phyloP scores from a whole-genome alignment of 2,888 invertebrate genomes.

The Pasiphila rectangulata region DNA sequence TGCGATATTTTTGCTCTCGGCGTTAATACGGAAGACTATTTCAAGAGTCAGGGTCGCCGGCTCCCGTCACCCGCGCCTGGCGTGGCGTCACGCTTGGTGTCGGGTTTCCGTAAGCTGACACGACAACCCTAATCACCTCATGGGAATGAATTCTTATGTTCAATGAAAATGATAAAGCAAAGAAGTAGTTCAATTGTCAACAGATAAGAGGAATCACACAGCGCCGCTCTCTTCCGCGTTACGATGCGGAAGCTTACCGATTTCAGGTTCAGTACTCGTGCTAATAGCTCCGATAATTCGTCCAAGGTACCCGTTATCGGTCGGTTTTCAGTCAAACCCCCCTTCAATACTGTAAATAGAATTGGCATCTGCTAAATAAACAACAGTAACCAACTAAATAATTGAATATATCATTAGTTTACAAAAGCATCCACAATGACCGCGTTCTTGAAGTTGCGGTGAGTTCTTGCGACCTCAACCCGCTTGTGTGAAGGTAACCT shows the following conservation, averaged over 20 bases:
- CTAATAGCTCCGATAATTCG: slow-evolving; percentile 2
- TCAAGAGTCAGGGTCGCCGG: slow-evolving; percentile 78
- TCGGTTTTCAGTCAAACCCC: slow-evolving; percentile 13
- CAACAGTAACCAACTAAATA: slow-evolving; percentile 6
- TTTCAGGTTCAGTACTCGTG: slow-evolving; percentile 12
- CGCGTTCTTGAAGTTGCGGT: slow-evolving; percentile 38
- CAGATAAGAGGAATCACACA: neutral
- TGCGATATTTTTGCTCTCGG: slow-evolving; percentile 77
- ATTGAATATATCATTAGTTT: slow-evolving; percentile 17
- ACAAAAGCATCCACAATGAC: slow-evolving; percentile 24
- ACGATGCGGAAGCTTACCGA: slow-evolving; percentile 13
- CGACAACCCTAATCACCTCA: slow-evolving; percentile 38
- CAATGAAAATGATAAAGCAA: slow-evolving; percentile 4
- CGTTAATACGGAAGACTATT: slow-evolving; percentile 80
- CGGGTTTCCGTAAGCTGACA: slow-evolving; percentile 58
- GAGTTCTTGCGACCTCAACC: slow-evolving; percentile 68
- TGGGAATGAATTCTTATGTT: slow-evolving; percentile 9
- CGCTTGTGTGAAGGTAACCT: slow-evolving; percentile 70
- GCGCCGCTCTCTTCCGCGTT: slow-evolving; percentile 9
- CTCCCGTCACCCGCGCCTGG: slow-evolving; percentile 65
- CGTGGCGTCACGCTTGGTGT: slow-evolving; percentile 51
- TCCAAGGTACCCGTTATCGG: slow-evolving; percentile 11
- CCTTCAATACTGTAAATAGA: slow-evolving; percentile 4
- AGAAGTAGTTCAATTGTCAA: neutral
- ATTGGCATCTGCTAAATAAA: neutral